phyloP scores from a whole-genome alignment of 1,140 invertebrate genomes.

The Argopecten irradians region DNA sequence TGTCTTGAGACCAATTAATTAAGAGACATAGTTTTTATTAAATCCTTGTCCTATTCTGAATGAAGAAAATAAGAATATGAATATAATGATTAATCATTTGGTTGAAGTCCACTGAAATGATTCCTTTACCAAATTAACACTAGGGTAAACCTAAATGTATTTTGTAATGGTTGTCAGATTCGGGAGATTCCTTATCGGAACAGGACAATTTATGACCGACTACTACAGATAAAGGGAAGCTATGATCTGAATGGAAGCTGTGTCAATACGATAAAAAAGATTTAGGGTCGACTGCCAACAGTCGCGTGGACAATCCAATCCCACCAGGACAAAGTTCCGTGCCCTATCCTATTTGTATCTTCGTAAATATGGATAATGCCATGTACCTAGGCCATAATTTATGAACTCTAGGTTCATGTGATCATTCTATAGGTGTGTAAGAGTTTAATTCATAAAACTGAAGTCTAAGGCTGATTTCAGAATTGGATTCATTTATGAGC shows the following conservation, averaged over 20 bases:
- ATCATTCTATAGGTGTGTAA: neutral
- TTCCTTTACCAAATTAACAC: neutral
- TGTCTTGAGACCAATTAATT: neutral
- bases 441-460: too few relatives aligned
- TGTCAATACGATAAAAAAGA: constrained; percentile 2
- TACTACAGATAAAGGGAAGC: neutral
- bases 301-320: neutral
- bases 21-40: neutral
- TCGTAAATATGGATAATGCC: neutral
- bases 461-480: too few relatives aligned
- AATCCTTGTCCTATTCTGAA: neutral
- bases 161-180: neutral
- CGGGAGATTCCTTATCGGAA: neutral
- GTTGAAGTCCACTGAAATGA: neutral
- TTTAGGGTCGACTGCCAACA: neutral
- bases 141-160: neutral
- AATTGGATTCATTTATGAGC: neutral
- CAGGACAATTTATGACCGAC: neutral
- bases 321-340: neutral
- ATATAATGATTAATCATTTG: too few relatives aligned
- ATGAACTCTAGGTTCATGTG: neutral
- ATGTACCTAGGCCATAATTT: neutral
- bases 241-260: neutral
- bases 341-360: neutral
- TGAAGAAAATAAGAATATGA: too few relatives aligned